Evolutionary conservation across 2,797 vertebrate species (phyloP).

Genomic region (Typhlichthys eigenmanni): DNA sequence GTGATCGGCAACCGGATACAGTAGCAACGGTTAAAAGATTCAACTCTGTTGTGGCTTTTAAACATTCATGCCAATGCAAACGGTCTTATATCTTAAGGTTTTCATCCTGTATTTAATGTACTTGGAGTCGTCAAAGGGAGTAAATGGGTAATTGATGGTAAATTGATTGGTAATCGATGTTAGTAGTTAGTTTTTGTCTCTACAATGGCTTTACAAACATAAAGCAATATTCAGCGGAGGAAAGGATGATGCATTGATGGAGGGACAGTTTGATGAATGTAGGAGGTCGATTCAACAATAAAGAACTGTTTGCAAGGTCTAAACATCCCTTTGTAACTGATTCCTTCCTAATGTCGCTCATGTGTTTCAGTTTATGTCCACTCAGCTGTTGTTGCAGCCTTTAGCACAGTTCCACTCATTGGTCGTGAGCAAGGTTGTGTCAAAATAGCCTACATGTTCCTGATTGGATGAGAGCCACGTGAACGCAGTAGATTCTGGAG

Average conservation of each 20-base stretch:
- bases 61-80: conserved; percentile 18
- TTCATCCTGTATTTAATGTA: conserved; percentile 8
- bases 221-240: conserved; percentile 1
- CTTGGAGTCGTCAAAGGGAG: not conserved
- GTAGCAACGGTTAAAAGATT: conserved; percentile 9
- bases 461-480: too few species aligned
- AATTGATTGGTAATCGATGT: too few species aligned
- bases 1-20: conserved; percentile 4
- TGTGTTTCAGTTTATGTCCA: too few species aligned
- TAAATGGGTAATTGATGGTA: not conserved
- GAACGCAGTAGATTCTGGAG: too few species aligned
- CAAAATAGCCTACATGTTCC: too few species aligned
- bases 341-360: too few species aligned
- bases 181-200: conserved; percentile 3
- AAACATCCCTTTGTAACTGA: too few species aligned
- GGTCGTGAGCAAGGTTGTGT: too few species aligned
- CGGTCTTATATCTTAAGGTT: not conserved
- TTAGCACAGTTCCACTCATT: too few species aligned
- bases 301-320: too few species aligned
- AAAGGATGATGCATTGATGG: not conserved
- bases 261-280: not conserved
- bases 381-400: too few species aligned
- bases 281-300: too few species aligned
- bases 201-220: not conserved
- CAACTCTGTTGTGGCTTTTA: conserved; percentile 14